phyloP scores from a whole-genome alignment of 2,888 invertebrate genomes.

The Metopia argyrocephala region DNA sequence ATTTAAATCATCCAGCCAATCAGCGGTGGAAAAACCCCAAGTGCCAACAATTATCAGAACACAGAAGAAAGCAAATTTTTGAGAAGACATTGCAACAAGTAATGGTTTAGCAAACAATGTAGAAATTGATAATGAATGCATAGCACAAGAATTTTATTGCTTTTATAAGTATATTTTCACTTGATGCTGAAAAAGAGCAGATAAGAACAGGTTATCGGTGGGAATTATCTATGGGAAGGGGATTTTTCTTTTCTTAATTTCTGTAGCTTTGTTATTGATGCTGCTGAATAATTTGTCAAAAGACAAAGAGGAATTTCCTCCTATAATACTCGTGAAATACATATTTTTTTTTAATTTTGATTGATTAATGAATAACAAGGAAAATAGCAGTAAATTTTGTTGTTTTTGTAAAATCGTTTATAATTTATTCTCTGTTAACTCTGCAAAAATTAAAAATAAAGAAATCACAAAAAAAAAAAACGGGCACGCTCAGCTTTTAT shows the following conservation, averaged over 20 bases:
- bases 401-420: too few species aligned
- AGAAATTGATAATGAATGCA: neutral
- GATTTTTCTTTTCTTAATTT: neutral
- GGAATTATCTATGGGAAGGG: neutral
- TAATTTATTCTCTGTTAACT: too few species aligned
- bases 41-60: conserved; percentile 56
- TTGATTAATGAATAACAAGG: too few species aligned
- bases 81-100: conserved; percentile 40
- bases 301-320: neutral
- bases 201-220: conserved; percentile 9
- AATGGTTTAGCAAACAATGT: neutral
- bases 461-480: too few species aligned
- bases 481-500: too few species aligned
- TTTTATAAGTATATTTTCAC: neutral
- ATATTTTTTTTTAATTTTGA: neutral
- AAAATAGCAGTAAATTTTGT: too few species aligned
- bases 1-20: conserved; percentile 66
- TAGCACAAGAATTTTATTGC: neutral
- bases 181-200: neutral
- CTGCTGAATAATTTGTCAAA: neutral
- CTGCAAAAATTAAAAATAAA: too few species aligned
- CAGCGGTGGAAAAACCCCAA: conserved; percentile 63
- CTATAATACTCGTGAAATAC: neutral
- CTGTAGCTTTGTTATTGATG: neutral
- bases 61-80: conserved; percentile 57